These are phyloP conservation scores for Drosophila novamexicana DNA, from an alignment of 1,140 invertebrate species.

Conservation along the genomic window DNA sequence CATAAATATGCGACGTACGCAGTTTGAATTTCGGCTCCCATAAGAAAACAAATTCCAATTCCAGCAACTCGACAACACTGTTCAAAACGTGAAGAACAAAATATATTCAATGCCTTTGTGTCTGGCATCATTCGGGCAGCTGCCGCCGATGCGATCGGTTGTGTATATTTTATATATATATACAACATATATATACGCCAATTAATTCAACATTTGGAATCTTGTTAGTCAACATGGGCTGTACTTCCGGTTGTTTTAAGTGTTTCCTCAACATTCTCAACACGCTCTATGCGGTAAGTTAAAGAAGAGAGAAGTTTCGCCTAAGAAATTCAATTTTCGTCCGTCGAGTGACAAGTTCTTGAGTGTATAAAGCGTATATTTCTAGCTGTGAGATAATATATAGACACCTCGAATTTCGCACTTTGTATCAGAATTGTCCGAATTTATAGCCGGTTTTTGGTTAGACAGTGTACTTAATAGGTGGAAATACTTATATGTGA, in stretches of 20 bases:
- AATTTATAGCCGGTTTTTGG: slow-evolving; percentile 28
- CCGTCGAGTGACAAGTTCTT: not conserved
- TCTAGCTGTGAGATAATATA: not conserved
- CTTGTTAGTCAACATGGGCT: slow-evolving; percentile 59
- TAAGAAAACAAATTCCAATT: slow-evolving; percentile 2
- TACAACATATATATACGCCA: slow-evolving; percentile 5
- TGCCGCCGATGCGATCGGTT: slow-evolving; percentile 36
- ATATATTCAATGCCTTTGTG: slow-evolving; percentile 13
- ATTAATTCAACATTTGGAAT: not conserved
- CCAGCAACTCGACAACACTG: slow-evolving; percentile 49
- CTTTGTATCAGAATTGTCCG: slow-evolving; percentile 6
- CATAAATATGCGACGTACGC: too few species aligned
- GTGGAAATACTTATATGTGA: slow-evolving; percentile 1
- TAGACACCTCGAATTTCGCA: not conserved
- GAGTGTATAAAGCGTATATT: not conserved
- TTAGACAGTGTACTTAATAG: slow-evolving; percentile 2
- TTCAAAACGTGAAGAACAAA: slow-evolving; percentile 22
- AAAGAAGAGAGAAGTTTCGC: not conserved
- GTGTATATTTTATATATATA: slow-evolving; percentile 3
- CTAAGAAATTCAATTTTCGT: not conserved
- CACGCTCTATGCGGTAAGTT: slow-evolving; percentile 68
- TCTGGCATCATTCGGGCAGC: slow-evolving; percentile 38
- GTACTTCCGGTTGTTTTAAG: slow-evolving; percentile 70
- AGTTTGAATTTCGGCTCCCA: too few species aligned
- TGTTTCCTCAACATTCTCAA: slow-evolving; percentile 70